Percentiles rank a stretch among this genome's conserved stretches.
phyloP scores from a whole-genome alignment of 1,140 invertebrate genomes.

The Micrasema minimum region DNA sequence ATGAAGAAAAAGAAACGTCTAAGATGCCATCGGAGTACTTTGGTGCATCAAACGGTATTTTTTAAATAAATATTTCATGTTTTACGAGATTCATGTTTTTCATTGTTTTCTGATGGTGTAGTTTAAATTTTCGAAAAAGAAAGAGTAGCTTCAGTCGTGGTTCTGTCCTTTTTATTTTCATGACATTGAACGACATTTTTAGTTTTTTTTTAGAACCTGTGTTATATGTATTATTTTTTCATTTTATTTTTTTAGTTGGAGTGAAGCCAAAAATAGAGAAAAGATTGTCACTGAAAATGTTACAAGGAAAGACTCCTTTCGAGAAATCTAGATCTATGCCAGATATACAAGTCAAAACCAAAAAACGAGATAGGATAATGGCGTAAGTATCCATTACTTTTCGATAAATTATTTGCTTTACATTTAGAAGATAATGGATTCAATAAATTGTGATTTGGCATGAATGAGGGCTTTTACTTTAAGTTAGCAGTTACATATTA shows the following conservation, averaged over 20 bases:
- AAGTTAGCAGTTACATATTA: no score
- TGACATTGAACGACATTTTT: no score
- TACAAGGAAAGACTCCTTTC: slow-evolving; percentile 68
- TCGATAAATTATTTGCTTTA: slow-evolving; percentile 8
- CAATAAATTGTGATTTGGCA: no score
- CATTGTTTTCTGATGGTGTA: background rate
- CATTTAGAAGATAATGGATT: no score
- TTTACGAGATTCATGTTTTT: background rate
- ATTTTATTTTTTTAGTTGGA: no score
- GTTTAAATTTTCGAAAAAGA: no score
- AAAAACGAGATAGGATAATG: slow-evolving; percentile 74
- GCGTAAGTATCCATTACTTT: slow-evolving; percentile 70
- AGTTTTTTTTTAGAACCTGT: no score
- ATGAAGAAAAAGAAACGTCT: slow-evolving; percentile 56
- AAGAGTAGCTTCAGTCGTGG: no score
- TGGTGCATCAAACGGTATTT: slow-evolving; percentile 26
- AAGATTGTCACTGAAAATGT: slow-evolving; percentile 23
- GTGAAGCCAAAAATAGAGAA: background rate
- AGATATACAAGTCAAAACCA: slow-evolving; percentile 79
- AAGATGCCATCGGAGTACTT: slow-evolving; percentile 20
- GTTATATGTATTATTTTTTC: no score
- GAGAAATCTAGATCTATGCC: slow-evolving; percentile 86
- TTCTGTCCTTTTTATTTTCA: no score
- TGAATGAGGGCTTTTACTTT: no score
- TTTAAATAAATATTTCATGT: background rate